phyloP scores from a whole-genome alignment of 2,888 invertebrate species.

The Matsumyia berberina region DNA sequence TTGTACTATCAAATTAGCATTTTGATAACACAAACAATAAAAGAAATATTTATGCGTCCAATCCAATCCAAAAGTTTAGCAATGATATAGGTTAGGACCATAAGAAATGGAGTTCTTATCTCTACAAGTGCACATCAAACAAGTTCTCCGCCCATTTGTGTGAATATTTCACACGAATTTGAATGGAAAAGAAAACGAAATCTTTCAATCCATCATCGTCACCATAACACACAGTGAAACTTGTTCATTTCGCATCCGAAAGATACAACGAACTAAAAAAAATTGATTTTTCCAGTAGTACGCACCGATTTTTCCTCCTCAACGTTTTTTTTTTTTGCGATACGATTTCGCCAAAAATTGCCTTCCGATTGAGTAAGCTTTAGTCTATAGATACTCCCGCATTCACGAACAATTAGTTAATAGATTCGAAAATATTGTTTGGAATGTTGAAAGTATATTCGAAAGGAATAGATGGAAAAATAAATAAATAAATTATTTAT shows the following conservation, averaged over 20 bases:
- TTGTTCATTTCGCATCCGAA: conserved; percentile 44
- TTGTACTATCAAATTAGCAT: conserved; percentile 49
- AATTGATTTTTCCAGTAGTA: conserved; percentile 70
- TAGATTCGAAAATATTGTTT: conserved; percentile 21
- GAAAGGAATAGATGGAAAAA: conserved; percentile 6
- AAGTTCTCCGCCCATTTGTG: conserved; percentile 23
- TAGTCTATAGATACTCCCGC: conserved; percentile 18
- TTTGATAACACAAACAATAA: conserved; percentile 59
- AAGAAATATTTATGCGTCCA: conserved; percentile 1
- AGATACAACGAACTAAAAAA: conserved; percentile 62
- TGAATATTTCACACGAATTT: conserved; percentile 27
- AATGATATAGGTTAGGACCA: conserved; percentile 51
- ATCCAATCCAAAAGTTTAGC: conserved; percentile 22
- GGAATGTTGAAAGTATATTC: conserved; percentile 42
- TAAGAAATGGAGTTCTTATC: conserved; percentile 46
- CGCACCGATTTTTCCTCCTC: conserved; percentile 58
- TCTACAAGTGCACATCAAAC: conserved; percentile 47
- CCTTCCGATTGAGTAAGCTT: neutral
- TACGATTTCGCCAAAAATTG: conserved; percentile 3
- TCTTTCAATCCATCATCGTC: conserved; percentile 13
- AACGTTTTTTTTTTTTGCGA: neutral
- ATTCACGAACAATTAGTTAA: conserved; percentile 27
- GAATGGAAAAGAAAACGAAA: conserved; percentile 2
- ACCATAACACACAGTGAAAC: conserved; percentile 36
- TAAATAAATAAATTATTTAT: conserved; percentile 67